phyloP scores from a whole-genome alignment of 2,797 vertebrate species.

The Silurus aristotelis region DNA sequence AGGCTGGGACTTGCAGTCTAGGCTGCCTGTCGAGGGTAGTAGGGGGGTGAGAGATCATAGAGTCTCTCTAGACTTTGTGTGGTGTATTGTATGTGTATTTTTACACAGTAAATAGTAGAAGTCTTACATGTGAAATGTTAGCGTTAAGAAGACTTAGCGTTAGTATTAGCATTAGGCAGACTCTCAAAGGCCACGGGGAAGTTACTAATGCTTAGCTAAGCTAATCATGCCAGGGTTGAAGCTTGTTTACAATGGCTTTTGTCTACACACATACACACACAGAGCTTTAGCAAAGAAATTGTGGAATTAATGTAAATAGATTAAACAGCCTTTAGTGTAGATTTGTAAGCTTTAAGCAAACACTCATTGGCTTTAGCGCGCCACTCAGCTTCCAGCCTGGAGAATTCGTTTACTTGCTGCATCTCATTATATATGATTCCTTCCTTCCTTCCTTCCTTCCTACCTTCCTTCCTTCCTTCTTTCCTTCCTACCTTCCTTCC shows the following conservation, averaged over 20 bases:
- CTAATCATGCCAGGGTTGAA: background rate
- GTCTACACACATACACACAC: background rate
- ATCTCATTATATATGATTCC: constrained; percentile 1
- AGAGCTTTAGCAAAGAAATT: background rate
- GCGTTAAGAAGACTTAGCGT: background rate
- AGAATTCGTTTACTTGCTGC: constrained; percentile 8
- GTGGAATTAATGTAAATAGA: constrained; percentile 20
- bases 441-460: no score
- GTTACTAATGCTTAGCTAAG: constrained; percentile 16
- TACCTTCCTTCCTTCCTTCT: no score
- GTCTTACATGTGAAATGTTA: background rate
- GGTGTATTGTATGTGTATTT: constrained; percentile 1
- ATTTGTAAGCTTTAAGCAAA: constrained; percentile 25
- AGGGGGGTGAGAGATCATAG: background rate
- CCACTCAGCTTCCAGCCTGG: background rate
- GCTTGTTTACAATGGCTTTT: constrained; percentile 10
- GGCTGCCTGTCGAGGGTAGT: constrained; percentile 17
- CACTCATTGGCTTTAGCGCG: background rate
- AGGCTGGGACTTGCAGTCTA: background rate
- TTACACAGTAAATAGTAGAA: background rate
- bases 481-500: no score
- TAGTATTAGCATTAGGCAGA: constrained; percentile 1
- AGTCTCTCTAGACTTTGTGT: constrained; percentile 10
- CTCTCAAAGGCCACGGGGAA: background rate
- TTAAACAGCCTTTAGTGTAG: constrained; percentile 2